Percentiles rank a stretch among this genome's conserved stretches.
These are phyloP conservation scores for Aspidapion aeneum DNA, from an alignment of 2,888 invertebrate genomes.

Conservation along the genomic window DNA sequence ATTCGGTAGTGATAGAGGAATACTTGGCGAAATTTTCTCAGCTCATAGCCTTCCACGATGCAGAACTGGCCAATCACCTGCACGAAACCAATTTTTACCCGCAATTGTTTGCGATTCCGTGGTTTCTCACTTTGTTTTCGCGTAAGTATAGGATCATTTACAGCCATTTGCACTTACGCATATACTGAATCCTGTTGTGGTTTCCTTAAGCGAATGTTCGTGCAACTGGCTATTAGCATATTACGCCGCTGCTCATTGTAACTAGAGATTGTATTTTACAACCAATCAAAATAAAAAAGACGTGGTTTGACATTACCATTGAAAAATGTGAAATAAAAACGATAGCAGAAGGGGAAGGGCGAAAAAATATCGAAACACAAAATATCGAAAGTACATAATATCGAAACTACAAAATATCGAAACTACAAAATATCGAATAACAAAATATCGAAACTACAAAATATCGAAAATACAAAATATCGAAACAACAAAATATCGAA, in stretches of 20 bases:
- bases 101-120: constrained; percentile 97
- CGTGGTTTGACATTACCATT: too few species aligned
- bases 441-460: too few species aligned
- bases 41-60: constrained; percentile 93
- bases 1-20: constrained; percentile 94
- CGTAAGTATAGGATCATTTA: constrained; percentile 62
- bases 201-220: neutral
- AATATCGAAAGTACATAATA: too few species aligned
- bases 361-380: too few species aligned
- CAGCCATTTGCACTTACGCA: neutral
- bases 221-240: constrained; percentile 2
- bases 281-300: too few species aligned
- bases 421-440: too few species aligned
- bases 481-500: too few species aligned
- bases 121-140: constrained; percentile 98
- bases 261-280: too few species aligned
- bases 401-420: too few species aligned
- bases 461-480: too few species aligned
- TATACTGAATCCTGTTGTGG: neutral
- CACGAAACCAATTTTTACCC: constrained; percentile 93
- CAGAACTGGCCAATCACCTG: constrained; percentile 85
- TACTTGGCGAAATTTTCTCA: constrained; percentile 97
- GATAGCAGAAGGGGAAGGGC: too few species aligned
- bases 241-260: constrained; percentile 1
- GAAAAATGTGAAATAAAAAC: too few species aligned